Evolutionary conservation across 1,140 invertebrate species (phyloP).

Genomic region (Chrysomallon squamiferum): DNA sequence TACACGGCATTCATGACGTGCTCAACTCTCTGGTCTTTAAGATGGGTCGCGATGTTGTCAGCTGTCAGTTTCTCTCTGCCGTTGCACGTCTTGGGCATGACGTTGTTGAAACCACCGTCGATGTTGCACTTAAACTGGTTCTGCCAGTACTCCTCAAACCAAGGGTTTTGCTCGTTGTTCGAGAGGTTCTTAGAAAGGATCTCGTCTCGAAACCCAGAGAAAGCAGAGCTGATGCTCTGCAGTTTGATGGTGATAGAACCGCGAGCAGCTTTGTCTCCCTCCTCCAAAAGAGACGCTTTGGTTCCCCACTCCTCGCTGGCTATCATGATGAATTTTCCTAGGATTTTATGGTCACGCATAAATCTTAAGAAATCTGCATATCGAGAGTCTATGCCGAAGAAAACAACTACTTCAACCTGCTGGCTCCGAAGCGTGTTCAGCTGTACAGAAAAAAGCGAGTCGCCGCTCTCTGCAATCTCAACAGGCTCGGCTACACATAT

Average conservation of each 20-base stretch:
- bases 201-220: not conserved
- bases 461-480: slow-evolving; percentile 60
- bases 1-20: slow-evolving; percentile 45
- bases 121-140: slow-evolving; percentile 45
- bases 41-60: slow-evolving; percentile 10
- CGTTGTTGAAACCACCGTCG: slow-evolving; percentile 38
- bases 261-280: slow-evolving; percentile 22
- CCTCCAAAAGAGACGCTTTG: slow-evolving; percentile 60
- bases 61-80: not conserved
- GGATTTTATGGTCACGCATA: slow-evolving; percentile 58
- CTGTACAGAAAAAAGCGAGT: slow-evolving; percentile 21
- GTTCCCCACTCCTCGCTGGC: slow-evolving; percentile 81
- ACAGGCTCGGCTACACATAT: slow-evolving; percentile 69
- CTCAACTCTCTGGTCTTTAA: slow-evolving; percentile 39
- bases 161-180: slow-evolving; percentile 27
- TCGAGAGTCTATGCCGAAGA: slow-evolving; percentile 76
- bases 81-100: slow-evolving; percentile 19
- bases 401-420: slow-evolving; percentile 68
- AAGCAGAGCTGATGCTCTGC: slow-evolving; percentile 3
- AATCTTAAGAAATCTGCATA: slow-evolving; percentile 66
- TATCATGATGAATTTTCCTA: slow-evolving; percentile 71
- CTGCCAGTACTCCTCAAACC: slow-evolving; percentile 50
- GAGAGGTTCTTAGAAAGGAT: slow-evolving; percentile 18
- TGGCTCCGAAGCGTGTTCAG: slow-evolving; percentile 11
- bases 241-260: slow-evolving; percentile 48